These are phyloP conservation scores for Chromis chromis DNA, from an alignment of 2,797 vertebrate genomes.

Conservation along the genomic window DNA sequence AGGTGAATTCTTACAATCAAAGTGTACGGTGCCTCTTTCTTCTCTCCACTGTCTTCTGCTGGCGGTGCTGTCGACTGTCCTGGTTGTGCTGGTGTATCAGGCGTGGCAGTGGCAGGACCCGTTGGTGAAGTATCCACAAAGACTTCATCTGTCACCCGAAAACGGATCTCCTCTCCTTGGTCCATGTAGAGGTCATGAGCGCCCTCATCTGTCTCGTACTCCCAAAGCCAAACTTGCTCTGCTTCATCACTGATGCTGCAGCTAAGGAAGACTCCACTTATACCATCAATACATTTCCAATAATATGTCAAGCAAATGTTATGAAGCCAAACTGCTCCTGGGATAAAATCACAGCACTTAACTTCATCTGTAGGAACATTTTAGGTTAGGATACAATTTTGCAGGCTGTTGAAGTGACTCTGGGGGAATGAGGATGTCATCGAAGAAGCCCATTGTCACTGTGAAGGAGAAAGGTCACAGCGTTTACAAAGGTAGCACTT, in stretches of 20 bases:
- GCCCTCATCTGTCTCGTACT: conserved; percentile 97
- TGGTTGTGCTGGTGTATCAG: conserved; percentile 61
- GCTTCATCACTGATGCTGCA: conserved; percentile 88
- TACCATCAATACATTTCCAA: background rate
- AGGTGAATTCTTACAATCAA: conserved; percentile 87
- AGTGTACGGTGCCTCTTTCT: conserved; percentile 93
- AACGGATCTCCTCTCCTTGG: conserved; percentile 95
- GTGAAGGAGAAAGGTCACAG: conserved; percentile 50
- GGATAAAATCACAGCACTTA: background rate
- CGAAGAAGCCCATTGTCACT: conserved; percentile 98
- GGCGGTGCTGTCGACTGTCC: conserved; percentile 63
- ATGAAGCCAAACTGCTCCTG: background rate
- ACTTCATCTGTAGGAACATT: background rate
- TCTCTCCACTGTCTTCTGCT: conserved; percentile 69
- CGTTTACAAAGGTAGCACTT: background rate
- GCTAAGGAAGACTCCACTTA: conserved; percentile 69
- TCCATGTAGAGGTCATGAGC: conserved; percentile 99
- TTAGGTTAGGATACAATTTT: conserved; percentile 93
- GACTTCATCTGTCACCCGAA: conserved; percentile 92
- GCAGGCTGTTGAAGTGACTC: conserved; percentile 97
- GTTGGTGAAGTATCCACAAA: conserved; percentile 96
- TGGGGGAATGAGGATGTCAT: conserved; percentile 95
- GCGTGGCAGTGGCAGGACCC: conserved; percentile 86
- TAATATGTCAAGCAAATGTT: background rate
- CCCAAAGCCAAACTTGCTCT: conserved; percentile 99